phyloP scores from a whole-genome alignment of 2,113 vertebrate genomes.

The Cepphus grylle region DNA sequence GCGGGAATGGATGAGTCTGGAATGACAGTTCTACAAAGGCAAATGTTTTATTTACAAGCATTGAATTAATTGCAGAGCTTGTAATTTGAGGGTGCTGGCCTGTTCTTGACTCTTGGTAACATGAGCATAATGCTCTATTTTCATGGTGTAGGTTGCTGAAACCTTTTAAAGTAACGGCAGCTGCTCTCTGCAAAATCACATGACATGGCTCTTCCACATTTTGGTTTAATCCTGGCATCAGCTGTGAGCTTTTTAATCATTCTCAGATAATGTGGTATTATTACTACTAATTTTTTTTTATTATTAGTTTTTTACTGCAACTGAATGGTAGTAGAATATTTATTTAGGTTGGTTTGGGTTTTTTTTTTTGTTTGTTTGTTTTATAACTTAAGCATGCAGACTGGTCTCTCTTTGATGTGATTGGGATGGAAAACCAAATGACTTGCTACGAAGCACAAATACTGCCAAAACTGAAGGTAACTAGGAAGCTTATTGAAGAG shows the following conservation, averaged over 20 bases:
- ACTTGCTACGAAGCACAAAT: slow-evolving; percentile 78
- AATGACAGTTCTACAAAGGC: background rate
- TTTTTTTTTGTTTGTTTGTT: no score
- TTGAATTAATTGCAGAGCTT: background rate
- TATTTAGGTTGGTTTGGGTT: background rate
- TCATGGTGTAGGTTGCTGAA: background rate
- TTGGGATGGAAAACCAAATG: slow-evolving; percentile 78
- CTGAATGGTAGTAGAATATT: background rate
- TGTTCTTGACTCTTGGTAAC: background rate
- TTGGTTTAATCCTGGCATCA: background rate
- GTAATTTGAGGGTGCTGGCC: background rate
- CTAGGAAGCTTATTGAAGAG: slow-evolving; percentile 84
- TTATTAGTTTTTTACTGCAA: background rate
- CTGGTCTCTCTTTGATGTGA: slow-evolving; percentile 80
- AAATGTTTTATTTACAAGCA: background rate
- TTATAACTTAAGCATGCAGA: slow-evolving; percentile 67
- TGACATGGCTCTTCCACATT: background rate
- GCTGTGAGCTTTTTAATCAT: background rate
- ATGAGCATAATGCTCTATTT: background rate
- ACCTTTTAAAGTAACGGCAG: slow-evolving; percentile 29
- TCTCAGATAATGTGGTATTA: background rate
- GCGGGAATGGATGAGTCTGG: background rate
- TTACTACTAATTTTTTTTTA: background rate
- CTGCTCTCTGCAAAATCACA: background rate
- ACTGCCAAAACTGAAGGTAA: slow-evolving; percentile 78